Percentiles rank a stretch among this genome's conserved stretches.
These are phyloP conservation scores for Phyllotis vaccarum DNA, from an alignment of 2,797 vertebrate species.

Conservation along the genomic window DNA sequence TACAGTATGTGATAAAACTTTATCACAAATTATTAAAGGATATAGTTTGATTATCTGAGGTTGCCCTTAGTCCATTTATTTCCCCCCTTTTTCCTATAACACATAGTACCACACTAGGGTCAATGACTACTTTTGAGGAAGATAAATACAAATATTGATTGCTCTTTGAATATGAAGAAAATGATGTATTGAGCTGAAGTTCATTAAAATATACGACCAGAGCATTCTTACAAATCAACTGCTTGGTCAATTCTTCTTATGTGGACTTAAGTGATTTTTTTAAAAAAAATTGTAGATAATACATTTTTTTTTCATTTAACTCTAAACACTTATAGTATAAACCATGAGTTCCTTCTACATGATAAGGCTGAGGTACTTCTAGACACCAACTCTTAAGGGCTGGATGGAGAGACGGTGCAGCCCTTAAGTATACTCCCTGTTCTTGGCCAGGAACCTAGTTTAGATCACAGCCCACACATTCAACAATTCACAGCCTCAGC, in stretches of 20 bases:
- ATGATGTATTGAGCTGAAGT: constrained; percentile 32
- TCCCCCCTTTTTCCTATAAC: background rate
- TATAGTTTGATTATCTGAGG: constrained; percentile 5
- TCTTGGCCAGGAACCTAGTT: background rate
- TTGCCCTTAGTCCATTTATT: constrained; percentile 15
- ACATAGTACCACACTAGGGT: background rate
- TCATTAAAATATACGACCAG: constrained; percentile 63
- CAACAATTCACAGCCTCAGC: no score
- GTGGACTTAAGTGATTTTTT: constrained; percentile 31
- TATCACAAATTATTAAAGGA: constrained; percentile 4
- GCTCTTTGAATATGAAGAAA: constrained; percentile 64
- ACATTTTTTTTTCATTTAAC: background rate
- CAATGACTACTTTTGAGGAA: constrained; percentile 31
- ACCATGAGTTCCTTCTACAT: background rate
- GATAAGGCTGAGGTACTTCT: background rate
- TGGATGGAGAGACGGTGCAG: no score
- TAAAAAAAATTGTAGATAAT: constrained; percentile 23
- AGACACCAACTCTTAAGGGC: background rate
- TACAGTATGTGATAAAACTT: background rate
- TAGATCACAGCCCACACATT: no score
- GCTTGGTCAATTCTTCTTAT: background rate
- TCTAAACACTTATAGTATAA: constrained; percentile 14
- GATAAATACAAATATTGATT: constrained; percentile 60
- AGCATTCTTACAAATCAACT: constrained; percentile 13
- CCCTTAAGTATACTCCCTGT: background rate